These are phyloP conservation scores for Pangasius macronema DNA, from an alignment of 2,797 vertebrate species.

Conservation along the genomic window DNA sequence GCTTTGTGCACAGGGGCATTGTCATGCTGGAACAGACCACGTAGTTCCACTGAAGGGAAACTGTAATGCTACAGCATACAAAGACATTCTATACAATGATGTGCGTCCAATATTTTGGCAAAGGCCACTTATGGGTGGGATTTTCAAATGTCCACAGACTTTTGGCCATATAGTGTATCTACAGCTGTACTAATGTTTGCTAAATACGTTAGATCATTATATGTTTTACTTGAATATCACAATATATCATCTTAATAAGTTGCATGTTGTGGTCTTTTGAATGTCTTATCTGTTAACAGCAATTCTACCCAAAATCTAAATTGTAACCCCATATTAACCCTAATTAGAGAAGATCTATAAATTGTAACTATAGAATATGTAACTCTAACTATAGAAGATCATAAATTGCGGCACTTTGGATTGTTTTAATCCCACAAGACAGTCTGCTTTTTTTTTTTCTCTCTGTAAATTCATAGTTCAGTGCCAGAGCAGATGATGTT, in stretches of 20 bases:
- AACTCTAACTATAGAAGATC: not conserved
- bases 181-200: not conserved
- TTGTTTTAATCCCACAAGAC: not conserved
- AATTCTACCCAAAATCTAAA: too few relatives aligned
- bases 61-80: not conserved
- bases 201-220: not conserved
- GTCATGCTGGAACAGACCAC: not conserved
- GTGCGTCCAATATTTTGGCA: not conserved
- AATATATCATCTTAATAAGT: not conserved
- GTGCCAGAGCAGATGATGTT: not conserved
- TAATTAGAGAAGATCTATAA: too few relatives aligned
- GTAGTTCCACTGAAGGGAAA: not conserved
- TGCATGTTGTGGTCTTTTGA: not conserved
- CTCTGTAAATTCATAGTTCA: not conserved
- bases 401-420: not conserved
- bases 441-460: not conserved
- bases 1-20: not conserved
- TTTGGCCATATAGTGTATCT: not conserved
- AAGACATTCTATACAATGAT: not conserved
- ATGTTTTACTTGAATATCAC: not conserved
- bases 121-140: not conserved
- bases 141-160: not conserved
- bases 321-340: too few relatives aligned
- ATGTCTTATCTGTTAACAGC: not conserved
- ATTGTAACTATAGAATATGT: too few relatives aligned